A percentile compares a stretch with the other conserved stretches of the same genome.
phyloP scores from a whole-genome alignment of 2,888 invertebrate genomes.

The Parelbella ahira region DNA sequence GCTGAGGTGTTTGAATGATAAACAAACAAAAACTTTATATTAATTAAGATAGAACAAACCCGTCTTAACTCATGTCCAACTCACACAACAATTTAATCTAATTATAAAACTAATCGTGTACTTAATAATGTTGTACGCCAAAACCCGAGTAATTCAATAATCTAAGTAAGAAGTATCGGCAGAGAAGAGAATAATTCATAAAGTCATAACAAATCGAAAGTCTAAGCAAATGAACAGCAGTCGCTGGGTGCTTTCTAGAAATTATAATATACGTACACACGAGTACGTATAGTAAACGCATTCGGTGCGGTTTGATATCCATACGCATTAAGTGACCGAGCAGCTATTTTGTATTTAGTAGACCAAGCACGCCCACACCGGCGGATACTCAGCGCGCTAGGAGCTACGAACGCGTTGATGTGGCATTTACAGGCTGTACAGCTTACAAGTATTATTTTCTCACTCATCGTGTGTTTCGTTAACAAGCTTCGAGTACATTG shows the following conservation, averaged over 20 bases:
- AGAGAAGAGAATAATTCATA: conserved; percentile 52
- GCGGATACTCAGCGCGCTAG: conserved; percentile 1
- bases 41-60: conserved; percentile 9
- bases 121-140: neutral
- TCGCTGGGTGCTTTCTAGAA: conserved; percentile 68
- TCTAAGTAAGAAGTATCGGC: conserved; percentile 32
- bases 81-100: no score
- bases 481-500: no score
- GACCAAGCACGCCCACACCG: conserved; percentile 57
- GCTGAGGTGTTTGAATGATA: conserved; percentile 11
- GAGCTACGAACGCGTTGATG: conserved; percentile 33
- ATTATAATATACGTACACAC: conserved; percentile 53
- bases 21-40: conserved; percentile 7
- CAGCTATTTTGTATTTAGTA: conserved; percentile 57
- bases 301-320: conserved; percentile 20
- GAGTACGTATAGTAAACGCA: conserved; percentile 32
- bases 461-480: no score
- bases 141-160: conserved; percentile 2
- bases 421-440: conserved; percentile 32
- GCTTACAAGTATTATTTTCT: no score
- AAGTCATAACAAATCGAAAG: conserved; percentile 72
- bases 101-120: neutral
- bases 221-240: conserved; percentile 66
- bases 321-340: conserved; percentile 19
- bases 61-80: no score